These are phyloP conservation scores for Chlorodrepanis virens DNA, from an alignment of 2,113 vertebrate genomes.

Conservation along the genomic window DNA sequence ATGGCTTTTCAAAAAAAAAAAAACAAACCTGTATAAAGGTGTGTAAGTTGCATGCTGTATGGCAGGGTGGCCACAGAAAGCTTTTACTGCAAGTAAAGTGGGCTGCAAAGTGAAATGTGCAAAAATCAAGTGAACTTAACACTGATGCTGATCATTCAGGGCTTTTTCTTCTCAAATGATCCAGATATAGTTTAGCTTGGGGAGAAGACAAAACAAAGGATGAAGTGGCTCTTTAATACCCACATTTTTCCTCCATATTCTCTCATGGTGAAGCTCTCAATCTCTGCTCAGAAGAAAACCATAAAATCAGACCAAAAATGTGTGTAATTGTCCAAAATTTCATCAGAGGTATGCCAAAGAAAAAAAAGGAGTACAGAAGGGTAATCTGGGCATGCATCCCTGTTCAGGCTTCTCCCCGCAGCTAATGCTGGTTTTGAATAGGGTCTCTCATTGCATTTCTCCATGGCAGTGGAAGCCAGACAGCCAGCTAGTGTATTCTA, in stretches of 20 bases:
- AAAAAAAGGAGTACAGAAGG: background rate
- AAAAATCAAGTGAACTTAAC: background rate
- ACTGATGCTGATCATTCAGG: background rate
- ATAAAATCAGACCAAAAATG: background rate
- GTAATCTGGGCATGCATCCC: background rate
- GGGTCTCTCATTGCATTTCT: background rate
- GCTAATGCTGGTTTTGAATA: conserved; percentile 27
- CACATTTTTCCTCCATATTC: background rate
- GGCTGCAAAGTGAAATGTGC: background rate
- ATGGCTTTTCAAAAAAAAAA: background rate
- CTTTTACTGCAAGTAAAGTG: background rate
- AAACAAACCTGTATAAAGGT: background rate
- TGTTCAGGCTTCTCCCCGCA: background rate
- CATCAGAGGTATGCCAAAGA: background rate
- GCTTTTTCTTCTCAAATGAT: background rate
- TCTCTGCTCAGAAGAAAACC: background rate
- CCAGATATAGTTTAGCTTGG: background rate
- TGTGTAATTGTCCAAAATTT: background rate
- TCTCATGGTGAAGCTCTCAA: background rate
- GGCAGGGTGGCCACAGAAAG: background rate
- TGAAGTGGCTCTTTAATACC: background rate
- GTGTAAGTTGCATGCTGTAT: fast-evolving
- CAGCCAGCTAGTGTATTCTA: conserved; percentile 39
- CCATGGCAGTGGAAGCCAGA: background rate
- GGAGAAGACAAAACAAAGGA: background rate